Evolutionary conservation across 2,113 vertebrate genomes (phyloP), one percentile per base, ranked within the genome.

Genomic region (Mormoops blainvillei): DNA sequence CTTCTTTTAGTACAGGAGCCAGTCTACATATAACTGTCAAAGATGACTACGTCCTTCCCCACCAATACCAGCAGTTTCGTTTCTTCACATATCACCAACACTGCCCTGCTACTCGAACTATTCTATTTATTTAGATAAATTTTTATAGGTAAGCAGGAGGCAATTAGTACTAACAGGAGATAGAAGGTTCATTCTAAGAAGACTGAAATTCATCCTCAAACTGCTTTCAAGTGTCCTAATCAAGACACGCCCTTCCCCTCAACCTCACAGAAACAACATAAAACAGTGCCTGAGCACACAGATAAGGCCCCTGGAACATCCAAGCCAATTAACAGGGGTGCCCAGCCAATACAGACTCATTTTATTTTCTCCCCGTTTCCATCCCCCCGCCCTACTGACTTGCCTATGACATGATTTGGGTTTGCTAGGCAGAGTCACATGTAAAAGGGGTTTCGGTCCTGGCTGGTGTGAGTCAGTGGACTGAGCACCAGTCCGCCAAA

Each of bases 1-100:
- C 24, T 43, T 18, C 91, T 82, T 89, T 45, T 54, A 28, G 54
- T 18, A 7, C 68, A 65, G 65, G 70, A 89, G 74, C 19, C 82
- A 13, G 15, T 88, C 65, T 80, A 45, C 3, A 73, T 22, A n/a
- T 12, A 67, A 58, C 86, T 4, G 20, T 41, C 52, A 45, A 83
- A 22, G 65, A 76, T 58, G 73, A 96, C 71, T 26, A 70, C 56
- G 26, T 58, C 48, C 13, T 63, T 33, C 65, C 76, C 24, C n/a
- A 3, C 16, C 77, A 76, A 88, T 3, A 80, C 38, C 78, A 91
- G 67, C 54, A 88, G 28, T 81, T 65, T 83, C 54, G 67, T n/a
- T 45, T 89, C 54, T 89, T 95, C 94, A 84, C 91, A 80, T 43
- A 83, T 92, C 71, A 52, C 70, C 90, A 85, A 61, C 91, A 71